These are phyloP conservation scores for Calyptomena viridis DNA, from an alignment of 2,113 vertebrate genomes.

Conservation along the genomic window DNA sequence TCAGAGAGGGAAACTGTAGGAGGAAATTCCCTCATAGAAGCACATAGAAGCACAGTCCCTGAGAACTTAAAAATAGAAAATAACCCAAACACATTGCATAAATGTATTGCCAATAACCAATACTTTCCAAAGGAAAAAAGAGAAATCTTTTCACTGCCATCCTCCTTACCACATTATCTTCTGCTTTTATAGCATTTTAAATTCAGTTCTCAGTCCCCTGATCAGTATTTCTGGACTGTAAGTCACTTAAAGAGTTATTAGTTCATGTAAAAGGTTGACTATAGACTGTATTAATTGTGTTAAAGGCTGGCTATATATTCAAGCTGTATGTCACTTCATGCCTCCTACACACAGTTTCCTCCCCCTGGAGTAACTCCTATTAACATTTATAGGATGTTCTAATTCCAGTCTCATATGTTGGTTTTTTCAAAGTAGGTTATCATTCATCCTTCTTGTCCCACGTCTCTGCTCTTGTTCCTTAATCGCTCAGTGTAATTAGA, in stretches of 20 bases:
- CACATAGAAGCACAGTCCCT: not conserved
- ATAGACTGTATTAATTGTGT: not conserved
- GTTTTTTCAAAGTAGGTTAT: conserved; percentile 38
- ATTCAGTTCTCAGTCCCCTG: not conserved
- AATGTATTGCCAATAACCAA: not conserved
- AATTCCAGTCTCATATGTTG: conserved; percentile 1
- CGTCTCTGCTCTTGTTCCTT: not conserved
- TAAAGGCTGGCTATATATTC: conserved; percentile 34
- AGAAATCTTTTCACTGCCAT: not conserved
- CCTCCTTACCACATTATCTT: not conserved
- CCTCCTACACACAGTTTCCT: not conserved
- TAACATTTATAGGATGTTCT: conserved; percentile 51
- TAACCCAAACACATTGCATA: not conserved
- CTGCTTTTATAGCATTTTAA: not conserved
- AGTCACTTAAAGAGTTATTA: conserved; percentile 30
- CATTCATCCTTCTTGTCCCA: conserved; percentile 14
- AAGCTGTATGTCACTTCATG: not conserved
- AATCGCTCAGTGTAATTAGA: not conserved
- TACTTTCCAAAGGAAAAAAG: not conserved
- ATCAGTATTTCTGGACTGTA: conserved; percentile 34
- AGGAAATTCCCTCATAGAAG: not conserved
- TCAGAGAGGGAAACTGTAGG: conserved; percentile 22
- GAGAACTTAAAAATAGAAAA: not conserved
- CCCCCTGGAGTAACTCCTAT: conserved; percentile 16
- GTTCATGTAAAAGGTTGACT: conserved; percentile 19